Percentiles rank a stretch among this genome's conserved stretches.
Evolutionary conservation across 2,113 vertebrate genomes (phyloP).

Genomic region (Macquaria ambigua): DNA sequence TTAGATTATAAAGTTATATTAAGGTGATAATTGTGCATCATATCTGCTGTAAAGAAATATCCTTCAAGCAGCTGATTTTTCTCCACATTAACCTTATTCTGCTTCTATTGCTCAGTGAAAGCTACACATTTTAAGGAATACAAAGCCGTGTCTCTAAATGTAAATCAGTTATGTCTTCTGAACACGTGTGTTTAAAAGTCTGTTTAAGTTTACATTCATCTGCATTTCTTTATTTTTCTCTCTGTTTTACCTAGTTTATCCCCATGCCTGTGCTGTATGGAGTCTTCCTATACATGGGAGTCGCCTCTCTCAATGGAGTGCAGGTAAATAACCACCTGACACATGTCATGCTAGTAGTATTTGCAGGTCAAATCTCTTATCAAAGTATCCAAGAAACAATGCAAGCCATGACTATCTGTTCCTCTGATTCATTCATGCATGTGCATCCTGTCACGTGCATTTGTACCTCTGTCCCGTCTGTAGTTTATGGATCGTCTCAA

Average conservation of each 20-base stretch:
- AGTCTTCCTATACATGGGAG: conserved; percentile 88
- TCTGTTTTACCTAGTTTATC: conserved; percentile 77
- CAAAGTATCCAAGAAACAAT: not conserved
- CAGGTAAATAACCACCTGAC: conserved; percentile 73
- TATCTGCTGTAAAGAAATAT: not conserved
- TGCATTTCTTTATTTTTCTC: not conserved
- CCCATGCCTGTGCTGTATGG: conserved; percentile 88
- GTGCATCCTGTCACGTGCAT: not conserved
- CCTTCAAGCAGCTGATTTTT: not conserved
- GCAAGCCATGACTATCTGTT: not conserved
- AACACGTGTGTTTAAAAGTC: not conserved
- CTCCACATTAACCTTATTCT: not conserved
- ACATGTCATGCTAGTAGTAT: not conserved
- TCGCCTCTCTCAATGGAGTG: conserved; percentile 86
- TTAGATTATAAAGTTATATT: not conserved
- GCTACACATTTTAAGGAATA: not conserved
- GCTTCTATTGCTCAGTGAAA: not conserved
- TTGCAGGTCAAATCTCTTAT: not conserved
- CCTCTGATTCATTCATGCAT: not conserved
- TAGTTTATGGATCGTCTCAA: conserved; percentile 99
- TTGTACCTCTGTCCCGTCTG: not conserved
- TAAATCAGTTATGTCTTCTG: not conserved
- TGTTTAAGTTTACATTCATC: not conserved
- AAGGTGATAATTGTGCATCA: not conserved
- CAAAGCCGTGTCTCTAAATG: not conserved